A percentile compares a stretch with the other conserved stretches of the same genome.
phyloP scores from a whole-genome alignment of 2,113 vertebrate species.

The Nycticorax nycticorax region DNA sequence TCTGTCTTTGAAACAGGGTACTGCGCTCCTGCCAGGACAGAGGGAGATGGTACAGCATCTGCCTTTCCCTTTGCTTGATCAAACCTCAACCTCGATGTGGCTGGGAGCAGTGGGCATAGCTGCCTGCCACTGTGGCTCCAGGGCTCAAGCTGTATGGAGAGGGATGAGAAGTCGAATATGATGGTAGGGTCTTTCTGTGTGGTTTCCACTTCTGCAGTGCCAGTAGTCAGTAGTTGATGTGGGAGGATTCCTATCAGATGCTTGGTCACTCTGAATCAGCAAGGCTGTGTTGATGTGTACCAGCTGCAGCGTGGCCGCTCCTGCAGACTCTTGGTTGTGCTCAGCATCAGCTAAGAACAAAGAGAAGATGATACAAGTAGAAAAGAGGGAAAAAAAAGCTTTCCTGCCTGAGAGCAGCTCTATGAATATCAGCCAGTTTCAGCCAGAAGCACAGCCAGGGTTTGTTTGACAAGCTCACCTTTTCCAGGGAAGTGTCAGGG shows the following conservation, averaged over 20 bases:
- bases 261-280: not conserved
- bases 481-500: not conserved
- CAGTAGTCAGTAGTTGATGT: not conserved
- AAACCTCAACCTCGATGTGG: rapidly evolving
- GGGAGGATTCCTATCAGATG: not conserved
- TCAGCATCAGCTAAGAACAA: not conserved
- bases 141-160: rapidly evolving
- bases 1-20: not conserved
- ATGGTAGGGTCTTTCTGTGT: not conserved
- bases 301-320: not conserved
- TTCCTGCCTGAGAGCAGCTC: not conserved
- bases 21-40: not conserved
- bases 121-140: rapidly evolving
- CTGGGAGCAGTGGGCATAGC: not conserved
- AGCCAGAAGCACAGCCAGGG: not conserved
- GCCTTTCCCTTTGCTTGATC: not conserved
- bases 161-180: not conserved
- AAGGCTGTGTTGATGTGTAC: not conserved
- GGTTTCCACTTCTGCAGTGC: not conserved
- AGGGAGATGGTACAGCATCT: not conserved
- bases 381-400: not conserved
- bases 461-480: not conserved
- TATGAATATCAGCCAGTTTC: not conserved
- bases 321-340: not conserved
- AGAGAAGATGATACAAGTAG: not conserved